A percentile compares a stretch with the other conserved stretches of the same genome.
phyloP scores from a whole-genome alignment of 2,888 invertebrate species.

The Ichneumoninae sp. region DNA sequence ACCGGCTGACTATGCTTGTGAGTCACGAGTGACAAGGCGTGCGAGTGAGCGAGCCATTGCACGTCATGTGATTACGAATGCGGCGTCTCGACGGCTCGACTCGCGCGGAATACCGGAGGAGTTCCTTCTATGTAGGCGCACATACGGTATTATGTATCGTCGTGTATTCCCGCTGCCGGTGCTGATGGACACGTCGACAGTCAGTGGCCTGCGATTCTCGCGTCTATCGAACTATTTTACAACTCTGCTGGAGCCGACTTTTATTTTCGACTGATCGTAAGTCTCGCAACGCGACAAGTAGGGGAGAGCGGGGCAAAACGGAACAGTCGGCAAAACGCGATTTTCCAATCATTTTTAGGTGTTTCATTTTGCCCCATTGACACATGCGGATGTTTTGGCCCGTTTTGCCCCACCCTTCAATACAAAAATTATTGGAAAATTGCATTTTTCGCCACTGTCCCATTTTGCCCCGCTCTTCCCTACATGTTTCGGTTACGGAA shows the following conservation, averaged over 20 bases:
- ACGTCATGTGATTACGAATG: constrained; percentile 75
- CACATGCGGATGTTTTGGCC: background rate
- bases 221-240: background rate
- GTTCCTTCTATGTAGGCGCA: constrained; percentile 29
- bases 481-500: background rate
- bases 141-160: constrained; percentile 20
- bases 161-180: background rate
- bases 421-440: no score
- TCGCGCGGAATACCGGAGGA: constrained; percentile 56
- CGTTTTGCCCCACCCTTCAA: no score
- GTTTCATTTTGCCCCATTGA: no score
- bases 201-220: background rate
- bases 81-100: constrained; percentile 67
- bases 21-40: constrained; percentile 75
- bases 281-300: no score
- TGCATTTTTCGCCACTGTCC: no score
- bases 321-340: background rate
- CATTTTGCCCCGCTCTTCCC: no score
- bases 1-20: constrained; percentile 57
- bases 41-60: constrained; percentile 56
- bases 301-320: no score
- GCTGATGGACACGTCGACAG: constrained; percentile 21
- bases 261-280: no score
- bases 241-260: background rate
- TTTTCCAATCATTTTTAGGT: no score